Conservation (phyloP, 2,113 vertebrate genomes). For the Notothenia rossii region DNA sequence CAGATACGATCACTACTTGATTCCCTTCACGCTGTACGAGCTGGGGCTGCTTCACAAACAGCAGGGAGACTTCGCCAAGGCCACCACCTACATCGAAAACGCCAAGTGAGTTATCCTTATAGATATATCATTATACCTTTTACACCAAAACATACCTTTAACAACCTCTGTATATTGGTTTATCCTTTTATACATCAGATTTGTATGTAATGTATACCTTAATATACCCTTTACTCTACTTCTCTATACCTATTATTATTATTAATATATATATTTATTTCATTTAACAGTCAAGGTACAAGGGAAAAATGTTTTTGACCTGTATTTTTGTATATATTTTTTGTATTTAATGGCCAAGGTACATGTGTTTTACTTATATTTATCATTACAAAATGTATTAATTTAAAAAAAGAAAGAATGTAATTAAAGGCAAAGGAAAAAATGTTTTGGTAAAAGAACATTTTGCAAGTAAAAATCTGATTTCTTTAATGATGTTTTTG, state of each 20-base stretch:
- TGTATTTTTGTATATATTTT: neutral
- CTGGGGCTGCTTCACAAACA: constrained; percentile 92
- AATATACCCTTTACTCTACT: no score
- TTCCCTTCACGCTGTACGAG: constrained; percentile 94
- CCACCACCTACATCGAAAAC: constrained; percentile 88
- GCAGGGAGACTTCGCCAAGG: constrained; percentile 90
- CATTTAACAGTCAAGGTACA: no score
- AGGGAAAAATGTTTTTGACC: no score
- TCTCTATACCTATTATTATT: no score
- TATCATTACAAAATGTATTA: no score
- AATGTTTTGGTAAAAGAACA: neutral
- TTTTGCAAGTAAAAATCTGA: neutral
- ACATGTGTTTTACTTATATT: no score
- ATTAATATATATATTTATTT: neutral
- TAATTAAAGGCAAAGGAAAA: no score
- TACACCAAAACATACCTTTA: neutral
- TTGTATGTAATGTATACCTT: no score
- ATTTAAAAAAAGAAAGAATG: no score
- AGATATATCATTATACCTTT: no score
- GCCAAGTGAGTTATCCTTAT: constrained; percentile 90
- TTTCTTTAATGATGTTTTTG: neutral
- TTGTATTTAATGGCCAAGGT: neutral
- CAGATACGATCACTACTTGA: constrained; percentile 92
- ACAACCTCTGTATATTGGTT: no score
- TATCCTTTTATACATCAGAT: no score